Evolutionary conservation across 1,140 invertebrate species (phyloP).

Genomic region (Sminthurinus signatus): DNA sequence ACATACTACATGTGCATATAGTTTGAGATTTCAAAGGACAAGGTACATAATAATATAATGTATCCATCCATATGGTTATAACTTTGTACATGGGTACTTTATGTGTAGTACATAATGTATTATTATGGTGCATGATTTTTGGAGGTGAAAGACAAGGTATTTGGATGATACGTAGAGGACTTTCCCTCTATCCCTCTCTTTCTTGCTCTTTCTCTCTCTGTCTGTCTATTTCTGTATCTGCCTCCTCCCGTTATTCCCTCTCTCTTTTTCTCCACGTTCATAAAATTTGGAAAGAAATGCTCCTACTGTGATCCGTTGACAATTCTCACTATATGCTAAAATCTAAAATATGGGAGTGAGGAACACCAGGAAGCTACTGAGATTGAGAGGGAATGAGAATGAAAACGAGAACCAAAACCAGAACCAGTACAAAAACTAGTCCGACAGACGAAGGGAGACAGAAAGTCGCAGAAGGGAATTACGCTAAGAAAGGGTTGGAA

Average conservation of each 20-base stretch:
- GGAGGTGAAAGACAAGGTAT: neutral
- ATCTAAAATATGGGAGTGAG: conserved; percentile 26
- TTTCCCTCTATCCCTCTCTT: neutral
- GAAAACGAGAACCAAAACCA: no score
- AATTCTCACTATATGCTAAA: conserved; percentile 15
- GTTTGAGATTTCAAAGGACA: no score
- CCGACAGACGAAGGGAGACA: no score
- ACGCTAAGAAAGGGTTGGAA: conserved; percentile 23
- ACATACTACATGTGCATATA: neutral
- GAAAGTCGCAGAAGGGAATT: conserved; percentile 17
- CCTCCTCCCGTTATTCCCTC: no score
- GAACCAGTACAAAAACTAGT: no score
- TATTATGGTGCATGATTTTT: neutral
- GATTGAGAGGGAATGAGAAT: no score
- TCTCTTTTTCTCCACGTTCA: no score
- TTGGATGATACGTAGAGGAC: neutral
- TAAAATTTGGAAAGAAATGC: neutral
- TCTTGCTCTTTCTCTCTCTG: neutral
- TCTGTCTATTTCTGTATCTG: no score
- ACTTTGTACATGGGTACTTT: neutral
- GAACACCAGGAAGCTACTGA: conserved; percentile 17
- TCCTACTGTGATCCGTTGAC: conserved; percentile 10
- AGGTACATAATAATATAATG: no score
- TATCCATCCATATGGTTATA: no score
- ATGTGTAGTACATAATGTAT: neutral